phyloP scores from a whole-genome alignment of 1,140 invertebrate genomes.

The Oreohelix idahoensis region DNA sequence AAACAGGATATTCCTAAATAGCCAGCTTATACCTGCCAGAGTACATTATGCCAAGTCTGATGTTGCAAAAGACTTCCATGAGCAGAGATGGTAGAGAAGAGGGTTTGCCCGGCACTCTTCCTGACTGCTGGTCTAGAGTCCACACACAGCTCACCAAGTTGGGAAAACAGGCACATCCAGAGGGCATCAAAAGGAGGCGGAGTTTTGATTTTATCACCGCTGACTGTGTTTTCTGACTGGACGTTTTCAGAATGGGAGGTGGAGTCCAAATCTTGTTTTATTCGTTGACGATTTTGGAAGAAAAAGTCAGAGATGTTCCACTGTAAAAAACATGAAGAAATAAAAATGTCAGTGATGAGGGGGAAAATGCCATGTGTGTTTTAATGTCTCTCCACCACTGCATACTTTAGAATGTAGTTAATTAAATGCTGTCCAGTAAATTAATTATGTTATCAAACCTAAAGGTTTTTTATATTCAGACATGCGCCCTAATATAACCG shows the following conservation, averaged over 20 bases:
- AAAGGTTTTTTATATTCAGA: too few species aligned
- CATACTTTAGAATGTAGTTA: too few species aligned
- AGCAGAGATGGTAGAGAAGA: conserved; percentile 97
- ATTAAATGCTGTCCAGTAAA: too few species aligned
- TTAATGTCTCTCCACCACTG: too few species aligned
- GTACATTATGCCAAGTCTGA: conserved; percentile 83
- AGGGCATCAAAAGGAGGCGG: conserved; percentile 89
- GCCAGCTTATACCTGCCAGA: conserved; percentile 69
- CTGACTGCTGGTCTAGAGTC: conserved; percentile 94
- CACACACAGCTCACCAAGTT: conserved; percentile 93
- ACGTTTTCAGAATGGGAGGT: conserved; percentile 40
- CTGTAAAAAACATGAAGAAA: conserved; percentile 74
- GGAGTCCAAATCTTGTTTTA: conserved; percentile 72
- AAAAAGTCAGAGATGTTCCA: conserved; percentile 99
- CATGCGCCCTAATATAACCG: too few species aligned
- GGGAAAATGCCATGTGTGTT: too few species aligned
- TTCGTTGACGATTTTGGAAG: conserved; percentile 93
- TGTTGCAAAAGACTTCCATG: conserved; percentile 91
- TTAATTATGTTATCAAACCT: too few species aligned
- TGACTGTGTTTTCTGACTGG: conserved; percentile 37
- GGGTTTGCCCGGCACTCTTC: conserved; percentile 97
- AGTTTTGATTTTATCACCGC: conserved; percentile 25
- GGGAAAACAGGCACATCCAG: conserved; percentile 95
- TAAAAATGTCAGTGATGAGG: not conserved
- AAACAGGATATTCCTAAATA: too few species aligned